Percentiles rank a stretch among this genome's conserved stretches.
Evolutionary conservation across 2,113 vertebrate species (phyloP).

Genomic region (Pseudorasbora parva): DNA sequence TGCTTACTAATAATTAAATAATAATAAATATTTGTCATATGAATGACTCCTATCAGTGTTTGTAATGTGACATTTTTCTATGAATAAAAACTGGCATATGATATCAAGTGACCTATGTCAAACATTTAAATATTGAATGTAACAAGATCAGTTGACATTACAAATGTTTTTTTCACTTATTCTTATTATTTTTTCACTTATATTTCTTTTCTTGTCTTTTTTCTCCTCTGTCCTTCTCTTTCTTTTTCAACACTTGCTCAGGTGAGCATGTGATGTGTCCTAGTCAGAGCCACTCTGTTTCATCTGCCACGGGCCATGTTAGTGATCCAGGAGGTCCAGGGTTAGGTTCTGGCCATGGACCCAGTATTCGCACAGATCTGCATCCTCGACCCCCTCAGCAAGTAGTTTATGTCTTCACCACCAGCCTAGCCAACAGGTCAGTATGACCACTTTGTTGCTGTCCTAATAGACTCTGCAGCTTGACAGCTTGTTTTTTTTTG

Average conservation of each 20-base stretch:
- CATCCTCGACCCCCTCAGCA: slow-evolving; percentile 79
- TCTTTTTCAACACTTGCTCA: slow-evolving; percentile 61
- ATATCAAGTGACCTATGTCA: neutral
- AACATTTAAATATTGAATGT: neutral
- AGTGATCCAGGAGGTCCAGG: slow-evolving; percentile 75
- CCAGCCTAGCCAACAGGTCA: slow-evolving; percentile 95
- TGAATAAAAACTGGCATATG: no score
- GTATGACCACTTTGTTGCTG: slow-evolving; percentile 40
- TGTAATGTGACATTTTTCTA: neutral
- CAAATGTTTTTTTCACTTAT: neutral
- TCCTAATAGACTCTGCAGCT: neutral
- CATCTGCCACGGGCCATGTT: slow-evolving; percentile 76
- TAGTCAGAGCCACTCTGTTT: slow-evolving; percentile 81
- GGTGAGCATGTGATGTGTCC: slow-evolving; percentile 83
- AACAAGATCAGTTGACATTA: neutral
- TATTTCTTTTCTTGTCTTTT: slow-evolving; percentile 15
- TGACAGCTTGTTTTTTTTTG: neutral
- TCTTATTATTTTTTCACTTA: no score
- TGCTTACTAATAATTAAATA: neutral
- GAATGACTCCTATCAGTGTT: neutral
- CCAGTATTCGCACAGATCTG: slow-evolving; percentile 76
- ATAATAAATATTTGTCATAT: neutral
- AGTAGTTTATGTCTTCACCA: slow-evolving; percentile 95
- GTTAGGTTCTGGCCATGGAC: slow-evolving; percentile 69
- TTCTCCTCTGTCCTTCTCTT: slow-evolving; percentile 11